Base-by-base conservation (phyloP, 2,888 invertebrate genomes). In the Podabrus alpinus region DNA sequence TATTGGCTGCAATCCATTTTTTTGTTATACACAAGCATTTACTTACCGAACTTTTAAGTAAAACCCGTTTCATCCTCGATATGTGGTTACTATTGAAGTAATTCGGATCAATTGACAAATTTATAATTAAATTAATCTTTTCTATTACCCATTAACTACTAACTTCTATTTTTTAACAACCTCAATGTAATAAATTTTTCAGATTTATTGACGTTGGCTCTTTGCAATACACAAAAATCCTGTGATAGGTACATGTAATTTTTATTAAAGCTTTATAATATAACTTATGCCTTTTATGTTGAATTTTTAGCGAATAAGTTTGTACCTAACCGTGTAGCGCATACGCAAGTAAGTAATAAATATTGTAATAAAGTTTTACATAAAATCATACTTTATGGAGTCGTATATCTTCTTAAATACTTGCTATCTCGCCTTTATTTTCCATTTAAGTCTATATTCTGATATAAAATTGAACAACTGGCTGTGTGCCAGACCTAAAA, bases 331-430 rank as follows among this genome's bases (percentile, higher is more conserved):
- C 70, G 67, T 60, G 75, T 59, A 74, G 62, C 61, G 74, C 76
- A 74, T 77, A 74, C 74, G 74, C 74, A 77, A 74, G 68, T 77
- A 74, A 77, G 81, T 73, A 80, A 82, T 83, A 83, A 84, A 84
- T 84, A 83, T 82, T 78, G 78, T 79, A 82, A 82, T 83, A 83
- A 84, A 83, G 80, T 83, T 84, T 82, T 83, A 82, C 82, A 80
- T 79, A 77, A 77, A 77, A 78, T 74, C 78, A 80, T 83, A 81
- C 81, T 84, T 84, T 84, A 84, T 83, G 79, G 81, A 73, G 74
- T 79, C 80, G 81, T 84, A 84, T 83, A 84, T 84, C 83, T 83
- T 81, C 77, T 77, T 81, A 83, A 84, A 84, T 84, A 84, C 84
- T 82, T 81, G 79, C 81, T 83, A 82, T 84, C 84, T 82, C 82